Evolutionary conservation across 2,888 invertebrate genomes (phyloP).

Genomic region (Xestobium rufovillosum): DNA sequence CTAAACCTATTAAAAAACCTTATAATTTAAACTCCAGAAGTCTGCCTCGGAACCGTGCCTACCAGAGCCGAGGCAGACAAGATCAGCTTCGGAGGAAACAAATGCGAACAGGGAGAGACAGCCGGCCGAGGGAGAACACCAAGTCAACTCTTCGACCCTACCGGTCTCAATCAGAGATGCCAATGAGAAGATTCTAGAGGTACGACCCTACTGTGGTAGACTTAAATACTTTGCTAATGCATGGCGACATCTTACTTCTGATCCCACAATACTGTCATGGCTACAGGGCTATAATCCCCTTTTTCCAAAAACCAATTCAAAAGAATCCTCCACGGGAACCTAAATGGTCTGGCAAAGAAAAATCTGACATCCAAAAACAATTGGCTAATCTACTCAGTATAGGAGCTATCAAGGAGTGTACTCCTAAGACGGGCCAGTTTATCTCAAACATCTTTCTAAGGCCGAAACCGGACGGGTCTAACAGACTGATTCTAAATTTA

Average conservation of each 20-base stretch:
- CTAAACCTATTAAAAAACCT: background rate
- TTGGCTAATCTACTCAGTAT: too few relatives aligned
- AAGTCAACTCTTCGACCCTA: background rate
- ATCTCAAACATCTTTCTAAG: constrained; percentile 15
- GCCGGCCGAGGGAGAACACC: too few relatives aligned
- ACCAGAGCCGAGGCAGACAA: background rate
- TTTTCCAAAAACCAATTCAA: too few relatives aligned
- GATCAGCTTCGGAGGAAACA: background rate
- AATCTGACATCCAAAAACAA: too few relatives aligned
- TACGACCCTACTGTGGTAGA: too few relatives aligned
- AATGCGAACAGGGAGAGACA: background rate
- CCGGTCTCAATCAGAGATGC: too few relatives aligned
- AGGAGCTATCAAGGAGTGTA: constrained; percentile 4
- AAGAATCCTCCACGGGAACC: background rate
- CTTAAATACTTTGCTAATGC: background rate
- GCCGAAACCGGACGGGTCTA: constrained; percentile 15
- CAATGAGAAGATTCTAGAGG: too few relatives aligned
- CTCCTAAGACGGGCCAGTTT: constrained; percentile 6
- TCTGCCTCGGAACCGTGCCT: constrained; percentile 2
- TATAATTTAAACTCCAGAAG: background rate
- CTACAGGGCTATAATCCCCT: background rate
- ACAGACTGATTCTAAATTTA: constrained; percentile 16
- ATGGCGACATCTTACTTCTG: background rate
- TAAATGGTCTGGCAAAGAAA: background rate
- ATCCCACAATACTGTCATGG: background rate